Conservation (phyloP, 2,888 invertebrate species). For the Cylloceria caligata region DNA sequence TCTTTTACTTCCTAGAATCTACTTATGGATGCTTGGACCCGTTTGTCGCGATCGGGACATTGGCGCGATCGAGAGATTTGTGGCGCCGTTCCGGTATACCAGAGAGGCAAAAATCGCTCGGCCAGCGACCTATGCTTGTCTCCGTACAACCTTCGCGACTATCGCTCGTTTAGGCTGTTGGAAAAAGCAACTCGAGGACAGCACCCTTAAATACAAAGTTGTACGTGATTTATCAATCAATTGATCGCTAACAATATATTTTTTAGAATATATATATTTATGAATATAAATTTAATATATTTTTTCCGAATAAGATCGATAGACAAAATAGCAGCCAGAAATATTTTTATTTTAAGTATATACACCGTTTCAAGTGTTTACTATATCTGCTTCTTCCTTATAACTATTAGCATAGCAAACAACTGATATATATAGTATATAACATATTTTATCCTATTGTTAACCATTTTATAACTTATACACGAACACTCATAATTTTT, state of each 20-base stretch:
- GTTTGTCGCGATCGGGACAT: conserved; percentile 63
- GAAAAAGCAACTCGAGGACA: not conserved
- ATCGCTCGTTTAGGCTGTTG: not conserved
- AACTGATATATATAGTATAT: too few relatives aligned
- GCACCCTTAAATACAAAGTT: not conserved
- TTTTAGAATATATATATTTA: too few relatives aligned
- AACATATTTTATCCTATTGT: too few relatives aligned
- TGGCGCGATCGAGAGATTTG: conserved; percentile 15
- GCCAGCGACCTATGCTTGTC: conserved; percentile 57
- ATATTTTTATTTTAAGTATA: too few relatives aligned
- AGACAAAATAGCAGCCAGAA: not conserved
- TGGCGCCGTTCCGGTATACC: not conserved
- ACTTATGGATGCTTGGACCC: conserved; percentile 48
- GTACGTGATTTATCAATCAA: not conserved
- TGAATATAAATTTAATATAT: not conserved
- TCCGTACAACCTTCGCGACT: conserved; percentile 13
- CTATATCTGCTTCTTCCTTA: too few relatives aligned
- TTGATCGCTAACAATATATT: not conserved
- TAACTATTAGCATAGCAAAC: too few relatives aligned
- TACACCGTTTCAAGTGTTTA: too few relatives aligned
- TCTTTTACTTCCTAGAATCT: conserved; percentile 66
- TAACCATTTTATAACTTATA: too few relatives aligned
- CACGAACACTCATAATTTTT: too few relatives aligned
- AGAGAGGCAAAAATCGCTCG: conserved; percentile 59
- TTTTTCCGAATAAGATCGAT: not conserved